Evolutionary conservation across 2,888 invertebrate species (phyloP), one percentile per base, ranked within the genome.

Genomic region (Labia minor): DNA sequence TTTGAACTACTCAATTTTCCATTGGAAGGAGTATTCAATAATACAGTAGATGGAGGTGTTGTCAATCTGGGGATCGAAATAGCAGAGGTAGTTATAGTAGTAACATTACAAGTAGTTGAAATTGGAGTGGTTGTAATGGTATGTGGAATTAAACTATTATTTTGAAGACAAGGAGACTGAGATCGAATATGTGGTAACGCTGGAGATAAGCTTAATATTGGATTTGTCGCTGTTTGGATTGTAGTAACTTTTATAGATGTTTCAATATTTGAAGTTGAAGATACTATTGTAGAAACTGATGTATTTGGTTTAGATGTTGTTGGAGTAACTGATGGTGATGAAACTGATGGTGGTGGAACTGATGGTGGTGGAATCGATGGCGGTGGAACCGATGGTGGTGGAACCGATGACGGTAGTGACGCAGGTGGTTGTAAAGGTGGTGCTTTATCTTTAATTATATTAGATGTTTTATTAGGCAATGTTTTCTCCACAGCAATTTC

Each of bases 161-260:
- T n/a, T n/a, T 68, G 72, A 76, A 65, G 77, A 74, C 61, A 80
- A 77, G 16, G 79, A 72, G 71, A 79, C 78, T 19, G 80, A 78
- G 71, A 78, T 78, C 68, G 79, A 80, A 72, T 80, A 79, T 1
- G 80, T 79, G 72, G 77, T 77, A 81, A 78, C 71, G 81, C 79
- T 71, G 80, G 79, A 1, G 79, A 79, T 3, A 80, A 78, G 67
- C 79, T 79, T 69, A 78, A 49, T 64, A 71, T 79, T 65, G 79
- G 78, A 6, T 81, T 78, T 19, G 76, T 76, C 16, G 78, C 74
- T 62, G 74, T 72, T 65, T 74, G 69, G 18, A 70, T 37, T 63
- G 72, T 70, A 65, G 71, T 65, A 65, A 66, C 19, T 68, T 67
- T 71, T 65, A 68, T 26, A 16, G 66, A n/a, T 64, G 72, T 65